A percentile compares a stretch with the other conserved stretches of the same genome.
Evolutionary conservation across 2,113 vertebrate species (phyloP).

Genomic region (Mixornis gularis): DNA sequence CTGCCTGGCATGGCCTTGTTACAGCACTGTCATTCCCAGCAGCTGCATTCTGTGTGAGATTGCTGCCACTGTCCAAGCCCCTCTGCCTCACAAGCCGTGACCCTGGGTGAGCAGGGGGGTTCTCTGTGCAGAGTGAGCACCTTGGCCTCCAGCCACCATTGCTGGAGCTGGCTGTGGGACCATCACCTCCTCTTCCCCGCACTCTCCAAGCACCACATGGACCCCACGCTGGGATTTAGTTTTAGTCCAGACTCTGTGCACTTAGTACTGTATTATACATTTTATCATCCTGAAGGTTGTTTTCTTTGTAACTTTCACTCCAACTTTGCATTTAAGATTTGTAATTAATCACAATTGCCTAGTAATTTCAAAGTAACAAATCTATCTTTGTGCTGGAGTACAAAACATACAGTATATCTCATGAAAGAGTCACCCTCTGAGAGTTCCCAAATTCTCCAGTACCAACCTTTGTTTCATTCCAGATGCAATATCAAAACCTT

Average conservation of each 20-base stretch:
- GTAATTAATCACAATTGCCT: neutral
- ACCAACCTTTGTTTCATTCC: neutral
- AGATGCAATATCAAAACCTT: neutral
- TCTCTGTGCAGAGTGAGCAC: accelerated
- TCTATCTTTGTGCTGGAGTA: neutral
- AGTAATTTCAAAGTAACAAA: neutral
- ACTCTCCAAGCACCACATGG: neutral
- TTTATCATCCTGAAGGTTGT: neutral
- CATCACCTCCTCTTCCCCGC: accelerated
- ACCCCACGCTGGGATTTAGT: accelerated
- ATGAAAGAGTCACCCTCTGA: neutral
- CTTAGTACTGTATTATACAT: neutral
- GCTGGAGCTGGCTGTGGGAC: neutral
- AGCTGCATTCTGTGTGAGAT: accelerated
- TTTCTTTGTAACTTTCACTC: neutral
- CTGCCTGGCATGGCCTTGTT: neutral
- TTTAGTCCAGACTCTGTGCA: neutral
- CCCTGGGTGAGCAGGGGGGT: accelerated
- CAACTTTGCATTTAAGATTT: neutral
- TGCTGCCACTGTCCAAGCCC: neutral
- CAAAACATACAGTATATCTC: neutral
- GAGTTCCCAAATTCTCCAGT: neutral
- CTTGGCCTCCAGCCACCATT: neutral
- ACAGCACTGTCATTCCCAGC: neutral
- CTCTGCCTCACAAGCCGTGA: neutral